Conservation (phyloP, 2,797 vertebrate genomes). For the Ptychadena robeensis region DNA sequence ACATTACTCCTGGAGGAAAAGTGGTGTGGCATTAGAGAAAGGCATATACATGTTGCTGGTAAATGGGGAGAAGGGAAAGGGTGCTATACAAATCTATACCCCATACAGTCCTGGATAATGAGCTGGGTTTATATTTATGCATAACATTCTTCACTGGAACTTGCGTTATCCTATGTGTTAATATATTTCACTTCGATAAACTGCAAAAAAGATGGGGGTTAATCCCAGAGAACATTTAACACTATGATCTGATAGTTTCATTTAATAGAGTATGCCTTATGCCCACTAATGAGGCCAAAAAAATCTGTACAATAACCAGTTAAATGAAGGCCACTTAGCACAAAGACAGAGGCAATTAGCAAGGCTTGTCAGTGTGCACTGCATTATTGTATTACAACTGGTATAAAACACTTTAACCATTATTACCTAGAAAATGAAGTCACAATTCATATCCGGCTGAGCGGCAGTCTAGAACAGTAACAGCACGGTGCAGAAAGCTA, state of each 20-base stretch:
- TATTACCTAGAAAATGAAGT: constrained; percentile 61
- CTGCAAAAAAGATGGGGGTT: constrained; percentile 8
- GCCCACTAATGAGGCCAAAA: constrained; percentile 43
- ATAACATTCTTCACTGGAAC: neutral
- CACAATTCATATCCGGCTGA: constrained; percentile 60
- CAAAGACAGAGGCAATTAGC: constrained; percentile 60
- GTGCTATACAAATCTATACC: no score
- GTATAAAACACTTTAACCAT: constrained; percentile 59
- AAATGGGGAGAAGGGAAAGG: no score
- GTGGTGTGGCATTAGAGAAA: no score
- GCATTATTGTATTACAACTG: constrained; percentile 54
- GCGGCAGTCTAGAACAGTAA: constrained; percentile 53
- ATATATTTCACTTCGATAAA: neutral
- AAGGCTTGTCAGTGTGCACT: constrained; percentile 47
- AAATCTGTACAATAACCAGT: constrained; percentile 35
- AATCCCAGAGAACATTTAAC: neutral
- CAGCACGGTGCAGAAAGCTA: constrained; percentile 51
- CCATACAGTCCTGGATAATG: no score
- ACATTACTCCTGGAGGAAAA: no score
- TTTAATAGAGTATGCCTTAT: constrained; percentile 23
- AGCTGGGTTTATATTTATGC: no score
- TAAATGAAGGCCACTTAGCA: constrained; percentile 58
- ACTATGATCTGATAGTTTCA: constrained; percentile 15
- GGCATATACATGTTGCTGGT: no score
- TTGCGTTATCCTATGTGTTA: neutral